Base-by-base conservation (phyloP, 2,888 invertebrate genomes). In the Cephus nigrinus region DNA sequence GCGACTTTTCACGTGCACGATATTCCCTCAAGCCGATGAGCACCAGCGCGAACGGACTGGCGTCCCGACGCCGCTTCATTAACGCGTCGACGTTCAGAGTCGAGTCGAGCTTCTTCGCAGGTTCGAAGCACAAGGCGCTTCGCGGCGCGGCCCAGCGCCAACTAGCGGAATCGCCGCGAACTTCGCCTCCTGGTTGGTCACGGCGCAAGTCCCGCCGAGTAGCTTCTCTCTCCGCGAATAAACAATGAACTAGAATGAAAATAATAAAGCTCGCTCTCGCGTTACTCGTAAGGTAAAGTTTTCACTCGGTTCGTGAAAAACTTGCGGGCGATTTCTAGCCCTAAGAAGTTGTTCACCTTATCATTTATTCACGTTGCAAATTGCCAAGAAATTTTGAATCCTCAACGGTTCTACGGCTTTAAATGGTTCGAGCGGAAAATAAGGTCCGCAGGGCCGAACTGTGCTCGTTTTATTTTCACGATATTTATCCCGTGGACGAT, bases 61-160 rank as follows among this genome's bases (percentile, higher is more conserved):
- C 76, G 73, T 75, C 82, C 82, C 82, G 81, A 79, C 76, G 71
- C 75, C 79, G 76, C 82, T 77, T 82, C 80, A 79, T 83, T 78
- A 73, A 77, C 71, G 23, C 69, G 36, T 34, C 40, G 75, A 30
- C 32, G 75, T 36, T 23, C n/a, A 4, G 69, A 32, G 32, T 68
- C 68, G 35, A 35, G 30, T 74, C 33, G n/a, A 55, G 74, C n/a
- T n/a, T 55, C 35, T 35, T 33, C 74, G 33, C 74, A 32, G 33
- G 76, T 78, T 78, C 78, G 76, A 76, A 78, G 81, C 82, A 83
- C 80, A 84, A 87, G 85, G 85, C 85, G 85, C 87, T 87, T 85
- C 87, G 87, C 86, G 85, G 86, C 84, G 83, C 83, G 85, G 86
- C 85, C 81, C 84, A 88, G 89, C 90, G 89, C 89, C 89, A 87